Evolutionary conservation across 2,113 vertebrate genomes (phyloP).

Genomic region (Proterorhinus semilunaris): DNA sequence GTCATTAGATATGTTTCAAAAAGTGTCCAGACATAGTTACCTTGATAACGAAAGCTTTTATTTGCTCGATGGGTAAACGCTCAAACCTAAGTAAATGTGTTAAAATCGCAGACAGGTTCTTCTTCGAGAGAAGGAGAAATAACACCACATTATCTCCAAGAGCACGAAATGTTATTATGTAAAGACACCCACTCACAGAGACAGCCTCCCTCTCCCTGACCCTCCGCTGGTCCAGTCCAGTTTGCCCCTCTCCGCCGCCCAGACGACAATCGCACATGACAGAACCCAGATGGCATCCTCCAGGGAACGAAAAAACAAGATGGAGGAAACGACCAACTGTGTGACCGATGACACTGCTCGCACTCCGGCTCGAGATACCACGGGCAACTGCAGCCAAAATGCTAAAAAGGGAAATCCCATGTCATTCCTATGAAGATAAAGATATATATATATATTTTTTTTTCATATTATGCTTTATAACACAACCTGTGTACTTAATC

Average conservation of each 20-base stretch:
- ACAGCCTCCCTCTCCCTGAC: conserved; percentile 14
- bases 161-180: conserved; percentile 3
- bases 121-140: background rate
- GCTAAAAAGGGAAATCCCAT: background rate
- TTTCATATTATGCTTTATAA: too few species aligned
- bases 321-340: conserved; percentile 28
- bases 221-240: conserved; percentile 10
- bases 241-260: conserved; percentile 20
- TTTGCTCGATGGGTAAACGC: too few species aligned
- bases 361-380: background rate
- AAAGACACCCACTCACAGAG: background rate
- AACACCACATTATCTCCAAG: conserved; percentile 1
- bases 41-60: too few species aligned
- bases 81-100: too few species aligned
- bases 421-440: background rate
- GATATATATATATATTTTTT: too few species aligned
- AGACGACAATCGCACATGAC: conserved; percentile 61
- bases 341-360: conserved; percentile 21
- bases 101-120: too few species aligned
- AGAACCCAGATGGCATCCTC: conserved; percentile 67
- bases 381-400: background rate
- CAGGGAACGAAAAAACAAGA: conserved; percentile 51
- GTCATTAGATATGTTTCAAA: too few species aligned
- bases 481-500: too few species aligned
- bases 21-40: too few species aligned